Evolutionary conservation across 2,888 invertebrate genomes (phyloP).

Genomic region (Calliphora vomitoria): DNA sequence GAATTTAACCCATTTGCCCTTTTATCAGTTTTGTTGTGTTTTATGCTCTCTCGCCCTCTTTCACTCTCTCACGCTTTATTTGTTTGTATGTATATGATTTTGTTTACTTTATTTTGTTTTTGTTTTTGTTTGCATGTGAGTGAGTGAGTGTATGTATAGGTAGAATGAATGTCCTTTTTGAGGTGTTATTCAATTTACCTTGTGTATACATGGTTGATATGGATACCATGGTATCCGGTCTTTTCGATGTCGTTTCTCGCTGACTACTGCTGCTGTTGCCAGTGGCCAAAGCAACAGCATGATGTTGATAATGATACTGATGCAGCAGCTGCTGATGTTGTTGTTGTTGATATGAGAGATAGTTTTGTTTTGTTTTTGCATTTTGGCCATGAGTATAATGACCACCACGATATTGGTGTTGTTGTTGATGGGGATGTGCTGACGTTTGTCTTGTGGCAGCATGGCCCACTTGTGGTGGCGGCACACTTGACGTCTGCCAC

Average conservation of each 20-base stretch:
- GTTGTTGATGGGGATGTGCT: slow-evolving; percentile 74
- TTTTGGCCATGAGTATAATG: slow-evolving; percentile 57
- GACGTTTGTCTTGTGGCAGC: slow-evolving; percentile 65
- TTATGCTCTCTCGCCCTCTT: background rate
- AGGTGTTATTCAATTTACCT: slow-evolving; percentile 79
- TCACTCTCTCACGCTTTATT: background rate
- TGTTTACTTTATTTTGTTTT: slow-evolving; percentile 1
- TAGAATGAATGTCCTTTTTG: slow-evolving; percentile 10
- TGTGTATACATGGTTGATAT: slow-evolving; percentile 83
- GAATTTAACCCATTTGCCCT: slow-evolving; percentile 42
- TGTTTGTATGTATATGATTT: background rate
- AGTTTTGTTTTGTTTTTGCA: slow-evolving; percentile 33
- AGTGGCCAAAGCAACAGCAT: slow-evolving; percentile 66
- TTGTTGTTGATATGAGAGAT: slow-evolving; percentile 18
- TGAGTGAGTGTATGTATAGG: background rate
- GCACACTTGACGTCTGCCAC: slow-evolving; percentile 78
- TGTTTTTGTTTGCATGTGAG: background rate
- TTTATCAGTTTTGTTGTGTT: slow-evolving; percentile 41
- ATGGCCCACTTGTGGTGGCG: slow-evolving; percentile 72
- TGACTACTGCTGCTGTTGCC: slow-evolving; percentile 75
- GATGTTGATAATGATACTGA: slow-evolving; percentile 65
- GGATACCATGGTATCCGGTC: slow-evolving; percentile 83
- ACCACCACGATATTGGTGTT: slow-evolving; percentile 72
- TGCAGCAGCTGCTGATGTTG: slow-evolving; percentile 59
- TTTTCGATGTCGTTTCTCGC: slow-evolving; percentile 78